phyloP scores from a whole-genome alignment of 2,797 vertebrate genomes.

The Jordanella pulchra region DNA sequence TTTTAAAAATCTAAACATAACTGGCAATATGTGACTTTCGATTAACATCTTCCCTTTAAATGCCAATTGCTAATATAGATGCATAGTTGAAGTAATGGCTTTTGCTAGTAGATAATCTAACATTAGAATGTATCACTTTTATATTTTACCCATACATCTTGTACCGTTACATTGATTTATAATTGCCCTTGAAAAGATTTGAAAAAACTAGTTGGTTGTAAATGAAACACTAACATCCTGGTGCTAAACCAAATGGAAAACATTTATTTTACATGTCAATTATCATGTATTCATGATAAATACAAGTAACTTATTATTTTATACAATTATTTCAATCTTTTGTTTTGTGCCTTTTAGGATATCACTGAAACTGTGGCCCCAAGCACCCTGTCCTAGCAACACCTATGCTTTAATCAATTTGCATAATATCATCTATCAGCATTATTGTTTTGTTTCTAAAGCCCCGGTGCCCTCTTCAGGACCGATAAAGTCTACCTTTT shows the following conservation, averaged over 20 bases:
- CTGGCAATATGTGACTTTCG: not conserved
- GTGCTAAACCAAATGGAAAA: not conserved
- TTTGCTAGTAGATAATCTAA: too few relatives aligned
- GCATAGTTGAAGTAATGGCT: too few relatives aligned
- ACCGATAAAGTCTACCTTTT: slow-evolving; percentile 33
- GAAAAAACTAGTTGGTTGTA: not conserved
- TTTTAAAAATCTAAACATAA: not conserved
- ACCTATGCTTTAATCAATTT: slow-evolving; percentile 28
- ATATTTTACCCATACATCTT: not conserved
- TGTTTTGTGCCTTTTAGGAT: not conserved
- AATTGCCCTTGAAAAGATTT: not conserved
- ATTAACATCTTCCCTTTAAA: not conserved
- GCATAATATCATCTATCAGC: slow-evolving; percentile 29
- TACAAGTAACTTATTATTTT: not conserved
- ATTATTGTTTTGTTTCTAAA: slow-evolving; percentile 57
- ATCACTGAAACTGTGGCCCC: not conserved
- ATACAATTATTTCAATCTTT: not conserved
- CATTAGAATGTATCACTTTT: not conserved
- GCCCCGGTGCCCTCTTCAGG: slow-evolving; percentile 72
- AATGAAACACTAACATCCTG: not conserved
- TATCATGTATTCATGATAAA: not conserved
- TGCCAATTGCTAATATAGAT: not conserved
- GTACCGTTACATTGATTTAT: not conserved
- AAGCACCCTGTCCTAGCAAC: not conserved
- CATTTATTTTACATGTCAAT: not conserved